A percentile compares a stretch with the other conserved stretches of the same genome.
Conservation (phyloP, 2,888 invertebrate species). For the Papilio protenor region DNA sequence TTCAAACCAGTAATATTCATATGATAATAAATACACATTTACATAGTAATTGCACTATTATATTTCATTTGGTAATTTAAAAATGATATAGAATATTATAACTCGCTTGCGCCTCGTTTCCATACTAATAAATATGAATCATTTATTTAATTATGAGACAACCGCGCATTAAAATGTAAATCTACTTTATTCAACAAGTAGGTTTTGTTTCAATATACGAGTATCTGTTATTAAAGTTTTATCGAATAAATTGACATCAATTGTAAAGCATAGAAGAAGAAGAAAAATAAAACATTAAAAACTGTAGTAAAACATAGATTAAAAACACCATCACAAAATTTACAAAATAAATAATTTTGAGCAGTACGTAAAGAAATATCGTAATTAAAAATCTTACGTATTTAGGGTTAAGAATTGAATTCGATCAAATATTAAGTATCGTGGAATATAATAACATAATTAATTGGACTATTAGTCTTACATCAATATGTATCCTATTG, state of each 20-base stretch:
- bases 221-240: background rate
- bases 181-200: background rate
- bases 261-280: no score
- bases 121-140: background rate
- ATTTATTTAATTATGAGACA: slow-evolving; percentile 14
- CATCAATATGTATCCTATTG: background rate
- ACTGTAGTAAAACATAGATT: no score
- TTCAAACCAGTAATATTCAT: slow-evolving; percentile 6
- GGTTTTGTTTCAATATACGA: background rate
- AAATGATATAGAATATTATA: slow-evolving; percentile 15
- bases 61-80: slow-evolving; percentile 9
- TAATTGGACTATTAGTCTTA: background rate
- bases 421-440: background rate
- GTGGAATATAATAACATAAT: background rate
- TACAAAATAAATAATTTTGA: no score
- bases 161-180: background rate
- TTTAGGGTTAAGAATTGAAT: background rate
- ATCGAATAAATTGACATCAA: no score
- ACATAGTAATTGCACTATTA: slow-evolving; percentile 16
- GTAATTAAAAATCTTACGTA: no score
- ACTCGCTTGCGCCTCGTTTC: slow-evolving; percentile 13
- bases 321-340: no score
- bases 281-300: no score
- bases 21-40: slow-evolving; percentile 6
- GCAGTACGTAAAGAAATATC: no score